A percentile compares a stretch with the other conserved stretches of the same genome.
Conservation (phyloP, 1,140 invertebrate genomes). For the Conopomorpha cramerella region DNA sequence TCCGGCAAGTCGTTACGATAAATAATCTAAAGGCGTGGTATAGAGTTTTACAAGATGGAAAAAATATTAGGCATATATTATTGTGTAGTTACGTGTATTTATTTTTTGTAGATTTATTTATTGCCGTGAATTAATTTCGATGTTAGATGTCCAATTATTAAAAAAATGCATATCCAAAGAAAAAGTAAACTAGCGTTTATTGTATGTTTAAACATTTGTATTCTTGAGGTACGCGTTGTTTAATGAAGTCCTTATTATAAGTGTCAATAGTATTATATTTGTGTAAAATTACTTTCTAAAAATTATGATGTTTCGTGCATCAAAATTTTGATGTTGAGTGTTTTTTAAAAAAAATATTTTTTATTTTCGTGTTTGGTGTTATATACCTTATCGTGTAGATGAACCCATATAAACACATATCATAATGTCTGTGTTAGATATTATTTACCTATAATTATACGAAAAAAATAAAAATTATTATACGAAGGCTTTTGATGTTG, state of each 20-base stretch:
- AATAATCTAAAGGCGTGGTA: not conserved
- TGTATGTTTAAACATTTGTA: not conserved
- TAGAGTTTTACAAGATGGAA: not conserved
- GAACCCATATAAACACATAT: not conserved
- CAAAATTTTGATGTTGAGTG: no score
- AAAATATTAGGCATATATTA: not conserved
- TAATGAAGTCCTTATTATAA: constrained; percentile 27
- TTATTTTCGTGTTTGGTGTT: constrained; percentile 6
- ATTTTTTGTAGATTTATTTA: not conserved
- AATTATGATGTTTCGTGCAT: no score
- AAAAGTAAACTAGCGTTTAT: not conserved
- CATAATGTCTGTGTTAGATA: not conserved
- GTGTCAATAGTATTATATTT: constrained; percentile 15
- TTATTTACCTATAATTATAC: constrained; percentile 12
- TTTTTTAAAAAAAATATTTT: not conserved
- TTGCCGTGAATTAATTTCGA: not conserved
- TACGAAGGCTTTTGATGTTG: constrained; percentile 40
- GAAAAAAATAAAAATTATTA: constrained; percentile 18
- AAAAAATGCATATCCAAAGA: not conserved
- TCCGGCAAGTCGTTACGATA: no score
- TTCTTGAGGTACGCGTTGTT: constrained; percentile 29
- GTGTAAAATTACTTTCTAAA: constrained; percentile 12
- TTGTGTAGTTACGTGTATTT: not conserved
- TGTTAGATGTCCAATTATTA: not conserved
- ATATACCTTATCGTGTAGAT: not conserved